These are phyloP conservation scores for Drosophila sturtevanti DNA, from an alignment of 1,140 invertebrate species.

Conservation along the genomic window DNA sequence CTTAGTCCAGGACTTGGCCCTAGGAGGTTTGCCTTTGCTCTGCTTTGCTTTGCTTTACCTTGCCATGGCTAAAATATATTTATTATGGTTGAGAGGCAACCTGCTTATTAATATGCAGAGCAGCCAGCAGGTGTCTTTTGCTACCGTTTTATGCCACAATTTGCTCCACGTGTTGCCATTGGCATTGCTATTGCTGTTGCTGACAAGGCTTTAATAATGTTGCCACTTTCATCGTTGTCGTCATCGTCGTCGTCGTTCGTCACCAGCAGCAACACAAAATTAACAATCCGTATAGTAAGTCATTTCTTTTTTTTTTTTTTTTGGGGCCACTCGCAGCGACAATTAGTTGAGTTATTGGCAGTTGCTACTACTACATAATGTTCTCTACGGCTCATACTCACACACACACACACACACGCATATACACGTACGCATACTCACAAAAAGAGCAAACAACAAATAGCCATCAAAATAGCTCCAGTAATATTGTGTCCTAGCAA, in stretches of 20 bases:
- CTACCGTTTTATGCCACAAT: conserved; percentile 75
- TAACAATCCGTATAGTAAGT: conserved; percentile 30
- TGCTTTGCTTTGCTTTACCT: too few relatives aligned
- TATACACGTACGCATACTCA: background rate
- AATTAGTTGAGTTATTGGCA: conserved; percentile 45
- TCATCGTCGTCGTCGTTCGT: conserved; percentile 11
- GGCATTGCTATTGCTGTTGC: conserved; percentile 14
- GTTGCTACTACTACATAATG: background rate
- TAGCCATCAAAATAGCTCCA: conserved; percentile 10
- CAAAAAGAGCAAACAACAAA: conserved; percentile 19
- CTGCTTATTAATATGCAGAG: conserved; percentile 74
- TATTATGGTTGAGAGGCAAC: conserved; percentile 55
- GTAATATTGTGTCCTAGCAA: conserved; percentile 27
- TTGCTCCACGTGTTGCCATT: conserved; percentile 43
- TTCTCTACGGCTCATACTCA: too few relatives aligned
- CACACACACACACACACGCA: too few relatives aligned
- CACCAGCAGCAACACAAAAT: conserved; percentile 30
- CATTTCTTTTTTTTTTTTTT: too few relatives aligned
- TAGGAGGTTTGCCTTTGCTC: background rate
- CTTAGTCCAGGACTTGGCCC: conserved; percentile 11
- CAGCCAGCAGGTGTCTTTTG: conserved; percentile 70
- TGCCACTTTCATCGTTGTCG: conserved; percentile 28
- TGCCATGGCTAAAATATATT: conserved; percentile 44
- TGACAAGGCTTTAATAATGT: conserved; percentile 57
- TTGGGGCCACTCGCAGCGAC: conserved; percentile 15